Conservation (phyloP, 2,797 vertebrate genomes). For the Loriculus beryllinus region DNA sequence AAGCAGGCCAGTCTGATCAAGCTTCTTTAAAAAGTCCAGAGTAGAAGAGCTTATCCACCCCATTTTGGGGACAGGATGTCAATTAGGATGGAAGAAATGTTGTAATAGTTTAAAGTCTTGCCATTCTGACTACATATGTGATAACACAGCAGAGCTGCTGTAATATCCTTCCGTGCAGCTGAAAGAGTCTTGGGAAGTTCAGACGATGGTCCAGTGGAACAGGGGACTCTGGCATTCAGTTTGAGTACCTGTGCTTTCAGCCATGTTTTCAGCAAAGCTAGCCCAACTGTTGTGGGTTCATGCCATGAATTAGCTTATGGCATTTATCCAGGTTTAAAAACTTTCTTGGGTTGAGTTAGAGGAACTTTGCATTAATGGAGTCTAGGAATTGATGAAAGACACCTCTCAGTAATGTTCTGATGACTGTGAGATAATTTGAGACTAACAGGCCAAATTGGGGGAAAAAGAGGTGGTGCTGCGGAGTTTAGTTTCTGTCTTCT, state of each 20-base stretch:
- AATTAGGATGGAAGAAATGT: background rate
- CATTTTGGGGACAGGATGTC: background rate
- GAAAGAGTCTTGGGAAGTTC: background rate
- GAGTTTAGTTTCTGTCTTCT: background rate
- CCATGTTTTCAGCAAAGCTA: background rate
- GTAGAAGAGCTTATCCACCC: background rate
- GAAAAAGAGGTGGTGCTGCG: accelerated
- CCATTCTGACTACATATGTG: background rate
- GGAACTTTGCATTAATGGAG: background rate
- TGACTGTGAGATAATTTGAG: background rate
- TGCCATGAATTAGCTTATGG: accelerated
- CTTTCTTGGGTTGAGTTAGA: background rate
- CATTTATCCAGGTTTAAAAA: background rate
- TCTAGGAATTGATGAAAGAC: background rate
- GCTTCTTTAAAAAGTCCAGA: background rate
- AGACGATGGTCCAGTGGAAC: background rate
- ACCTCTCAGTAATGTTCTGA: background rate
- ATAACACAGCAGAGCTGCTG: background rate
- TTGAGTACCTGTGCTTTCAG: background rate
- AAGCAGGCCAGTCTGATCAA: background rate
- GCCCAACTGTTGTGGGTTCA: background rate
- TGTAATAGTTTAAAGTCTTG: background rate
- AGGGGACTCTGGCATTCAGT: background rate
- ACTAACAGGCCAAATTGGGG: background rate
- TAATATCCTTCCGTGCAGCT: background rate